These are phyloP conservation scores for Dryomyza anilis DNA, from an alignment of 2,888 invertebrate genomes.

Conservation along the genomic window DNA sequence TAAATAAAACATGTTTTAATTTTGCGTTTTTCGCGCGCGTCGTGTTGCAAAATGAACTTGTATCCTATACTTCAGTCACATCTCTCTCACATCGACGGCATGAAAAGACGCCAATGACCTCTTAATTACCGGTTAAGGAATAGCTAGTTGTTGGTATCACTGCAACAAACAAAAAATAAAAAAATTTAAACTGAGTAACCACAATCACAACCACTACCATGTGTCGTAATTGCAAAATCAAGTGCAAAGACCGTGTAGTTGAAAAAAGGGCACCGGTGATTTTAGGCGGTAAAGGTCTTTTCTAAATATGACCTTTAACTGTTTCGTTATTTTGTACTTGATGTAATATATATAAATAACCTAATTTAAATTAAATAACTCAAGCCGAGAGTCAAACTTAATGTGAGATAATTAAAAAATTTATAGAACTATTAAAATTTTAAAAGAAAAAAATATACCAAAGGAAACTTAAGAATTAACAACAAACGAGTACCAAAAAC, in stretches of 20 bases:
- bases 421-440: too few relatives aligned
- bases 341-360: too few relatives aligned
- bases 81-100: not conserved
- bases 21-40: not conserved
- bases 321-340: too few relatives aligned
- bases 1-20: conserved; percentile 4
- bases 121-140: conserved; percentile 13
- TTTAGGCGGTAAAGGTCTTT: too few relatives aligned
- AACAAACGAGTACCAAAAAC: too few relatives aligned
- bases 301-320: too few relatives aligned
- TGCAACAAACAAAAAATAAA: conserved; percentile 4
- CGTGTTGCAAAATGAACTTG: not conserved
- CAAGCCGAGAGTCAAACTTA: too few relatives aligned
- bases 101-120: conserved; percentile 1
- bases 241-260: conserved; percentile 31
- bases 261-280: too few relatives aligned
- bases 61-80: not conserved
- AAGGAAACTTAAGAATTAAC: too few relatives aligned
- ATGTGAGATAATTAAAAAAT: too few relatives aligned
- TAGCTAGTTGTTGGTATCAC: not conserved
- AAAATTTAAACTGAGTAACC: not conserved
- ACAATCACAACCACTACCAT: not conserved
- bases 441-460: too few relatives aligned
- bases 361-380: too few relatives aligned
- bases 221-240: conserved; percentile 11